Evolutionary conservation across 2,888 invertebrate species (phyloP), one percentile per base, ranked within the genome.

Genomic region (Rhorus exstirpatorius): DNA sequence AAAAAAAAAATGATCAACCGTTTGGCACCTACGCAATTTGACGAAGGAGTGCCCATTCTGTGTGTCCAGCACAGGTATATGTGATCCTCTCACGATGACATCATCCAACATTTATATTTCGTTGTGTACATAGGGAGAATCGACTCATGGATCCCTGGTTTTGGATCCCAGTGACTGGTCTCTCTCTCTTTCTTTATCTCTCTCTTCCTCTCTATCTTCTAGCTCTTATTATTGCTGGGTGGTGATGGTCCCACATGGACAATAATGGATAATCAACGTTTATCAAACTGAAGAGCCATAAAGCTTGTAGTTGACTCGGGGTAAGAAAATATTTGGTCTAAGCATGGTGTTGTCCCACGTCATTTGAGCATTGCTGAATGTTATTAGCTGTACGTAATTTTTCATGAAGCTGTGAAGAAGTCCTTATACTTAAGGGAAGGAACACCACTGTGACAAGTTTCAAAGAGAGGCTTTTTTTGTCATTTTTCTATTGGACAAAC

Each of bases 21-120:
- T 72, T 71, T 44, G 65, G 17, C 58, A 67, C 77, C 76, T 60
- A 82, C 84, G 63, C 46, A 8, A 58, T 76, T 2, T 3, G 58
- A 65, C 65, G 81, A 78, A 84, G 81, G 84, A 76, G 84, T 83
- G 85, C 71, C 83, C 31, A 35, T 60, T 49, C 26, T 26, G 61
- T 41, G 77, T 71, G 60, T 72, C 53, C 53, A 67, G 65, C 41
- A 58, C 46, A 81, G 46, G 60, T 65, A 65, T 17, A 65, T 24
- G 65, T 17, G 83, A 84, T 85, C 86, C 41, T 51, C 49, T 19
- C 55, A 46, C 77, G 83, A 86, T 86, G 84, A 86, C 85, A 84
- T 86, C 86, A 86, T 31, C 81, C 84, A 81, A 85, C 81, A 83
- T 84, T 83, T 83, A 63, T 75, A 46, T 67, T 76, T 81, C 76